Percentiles rank a stretch among this genome's conserved stretches.
Evolutionary conservation across 2,113 vertebrate species (phyloP).

Genomic region (Enhydra lutris): DNA sequence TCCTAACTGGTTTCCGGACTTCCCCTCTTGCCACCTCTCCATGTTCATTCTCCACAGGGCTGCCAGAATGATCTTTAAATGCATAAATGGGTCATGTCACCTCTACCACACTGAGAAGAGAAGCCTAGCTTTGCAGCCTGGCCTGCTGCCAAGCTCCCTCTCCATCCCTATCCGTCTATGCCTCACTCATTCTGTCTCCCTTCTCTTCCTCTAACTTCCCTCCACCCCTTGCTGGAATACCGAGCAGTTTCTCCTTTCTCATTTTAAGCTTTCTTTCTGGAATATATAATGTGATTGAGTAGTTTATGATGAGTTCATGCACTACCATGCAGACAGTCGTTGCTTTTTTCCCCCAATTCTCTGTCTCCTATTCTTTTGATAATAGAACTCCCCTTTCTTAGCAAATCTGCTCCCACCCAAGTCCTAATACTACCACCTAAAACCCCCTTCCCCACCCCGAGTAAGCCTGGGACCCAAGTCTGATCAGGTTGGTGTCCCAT

Average conservation of each 20-base stretch:
- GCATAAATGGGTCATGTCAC: not conserved
- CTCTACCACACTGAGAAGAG: not conserved
- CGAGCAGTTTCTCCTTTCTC: not conserved
- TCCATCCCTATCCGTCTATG: too few relatives aligned
- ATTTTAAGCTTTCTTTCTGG: not conserved
- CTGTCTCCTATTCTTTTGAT: not conserved
- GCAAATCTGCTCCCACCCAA: not conserved
- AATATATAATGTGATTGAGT: not conserved
- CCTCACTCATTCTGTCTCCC: not conserved
- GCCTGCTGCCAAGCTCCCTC: too few relatives aligned
- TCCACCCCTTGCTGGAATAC: not conserved
- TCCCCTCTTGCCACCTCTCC: not conserved
- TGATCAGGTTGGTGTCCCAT: not conserved
- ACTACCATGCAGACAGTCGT: not conserved
- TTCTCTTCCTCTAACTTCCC: not conserved
- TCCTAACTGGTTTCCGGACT: not conserved
- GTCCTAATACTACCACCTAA: not conserved
- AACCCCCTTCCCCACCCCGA: not conserved
- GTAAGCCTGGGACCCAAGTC: not conserved
- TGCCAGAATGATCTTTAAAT: not conserved
- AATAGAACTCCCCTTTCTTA: not conserved
- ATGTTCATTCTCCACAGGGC: not conserved
- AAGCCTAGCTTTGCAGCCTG: not conserved
- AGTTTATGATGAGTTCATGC: not conserved
- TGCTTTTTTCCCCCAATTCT: not conserved